These are phyloP conservation scores for Cheilinus undulatus DNA, from an alignment of 2,113 vertebrate genomes.

Conservation along the genomic window DNA sequence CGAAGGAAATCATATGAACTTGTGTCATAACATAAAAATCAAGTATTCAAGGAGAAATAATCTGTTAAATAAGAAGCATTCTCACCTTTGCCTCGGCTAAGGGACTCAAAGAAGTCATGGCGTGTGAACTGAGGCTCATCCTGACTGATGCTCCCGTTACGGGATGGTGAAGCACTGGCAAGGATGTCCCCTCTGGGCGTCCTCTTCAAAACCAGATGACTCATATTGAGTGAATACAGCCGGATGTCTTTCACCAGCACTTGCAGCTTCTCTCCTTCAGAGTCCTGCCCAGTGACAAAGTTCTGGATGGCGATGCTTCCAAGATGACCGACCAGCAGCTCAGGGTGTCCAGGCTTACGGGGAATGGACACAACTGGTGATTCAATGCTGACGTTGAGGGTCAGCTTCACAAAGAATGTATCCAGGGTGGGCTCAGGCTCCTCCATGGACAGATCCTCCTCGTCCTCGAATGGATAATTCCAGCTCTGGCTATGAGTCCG, in stretches of 20 bases:
- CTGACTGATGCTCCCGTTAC: slow-evolving; percentile 63
- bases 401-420: slow-evolving; percentile 90
- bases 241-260: slow-evolving; percentile 96
- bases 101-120: slow-evolving; percentile 94
- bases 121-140: slow-evolving; percentile 93
- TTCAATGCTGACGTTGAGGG: slow-evolving; percentile 93
- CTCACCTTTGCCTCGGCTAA: slow-evolving; percentile 93
- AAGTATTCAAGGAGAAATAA: neutral
- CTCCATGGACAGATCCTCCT: slow-evolving; percentile 72
- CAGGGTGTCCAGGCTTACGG: slow-evolving; percentile 92
- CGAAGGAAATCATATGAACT: slow-evolving; percentile 21
- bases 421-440: slow-evolving; percentile 74
- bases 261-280: slow-evolving; percentile 88
- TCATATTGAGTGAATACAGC: slow-evolving; percentile 93
- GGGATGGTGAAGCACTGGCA: slow-evolving; percentile 59
- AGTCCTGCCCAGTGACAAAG: slow-evolving; percentile 89
- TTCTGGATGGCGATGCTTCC: slow-evolving; percentile 96
- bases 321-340: slow-evolving; percentile 93
- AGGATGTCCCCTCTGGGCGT: slow-evolving; percentile 34
- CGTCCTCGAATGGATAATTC: slow-evolving; percentile 83
- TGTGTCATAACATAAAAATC: neutral
- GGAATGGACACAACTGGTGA: slow-evolving; percentile 95
- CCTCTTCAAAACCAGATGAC: slow-evolving; percentile 81
- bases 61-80: neutral
- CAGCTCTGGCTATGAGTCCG: slow-evolving; percentile 83